phyloP scores from a whole-genome alignment of 2,113 vertebrate genomes.

The Heptranchias perlo region DNA sequence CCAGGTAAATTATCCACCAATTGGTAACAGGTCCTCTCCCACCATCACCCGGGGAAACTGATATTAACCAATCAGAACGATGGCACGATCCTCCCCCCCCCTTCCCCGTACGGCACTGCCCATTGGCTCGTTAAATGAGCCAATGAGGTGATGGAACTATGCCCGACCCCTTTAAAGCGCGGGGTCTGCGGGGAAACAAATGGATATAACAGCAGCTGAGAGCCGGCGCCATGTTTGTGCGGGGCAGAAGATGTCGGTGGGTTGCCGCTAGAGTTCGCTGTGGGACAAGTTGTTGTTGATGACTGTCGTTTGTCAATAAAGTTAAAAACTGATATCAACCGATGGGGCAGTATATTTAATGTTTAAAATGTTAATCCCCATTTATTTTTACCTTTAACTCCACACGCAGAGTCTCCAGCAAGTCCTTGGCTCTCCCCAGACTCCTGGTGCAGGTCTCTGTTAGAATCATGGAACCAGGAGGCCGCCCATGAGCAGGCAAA shows the following conservation, averaged over 20 bases:
- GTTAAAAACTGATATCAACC: background rate
- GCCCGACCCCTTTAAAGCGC: background rate
- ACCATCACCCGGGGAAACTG: background rate
- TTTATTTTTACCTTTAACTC: too few species aligned
- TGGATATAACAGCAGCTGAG: background rate
- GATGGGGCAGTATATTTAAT: too few species aligned
- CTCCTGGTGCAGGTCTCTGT: too few species aligned
- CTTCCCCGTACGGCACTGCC: background rate
- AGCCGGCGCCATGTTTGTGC: background rate
- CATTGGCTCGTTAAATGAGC: too few species aligned
- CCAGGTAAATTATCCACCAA: background rate
- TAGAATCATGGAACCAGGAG: too few species aligned
- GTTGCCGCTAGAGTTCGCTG: background rate
- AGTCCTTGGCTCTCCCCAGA: too few species aligned
- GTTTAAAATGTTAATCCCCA: too few species aligned
- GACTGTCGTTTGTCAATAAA: background rate
- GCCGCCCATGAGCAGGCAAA: too few species aligned
- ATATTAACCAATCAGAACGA: background rate
- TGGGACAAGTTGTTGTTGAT: background rate
- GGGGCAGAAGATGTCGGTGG: background rate
- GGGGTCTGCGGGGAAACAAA: background rate
- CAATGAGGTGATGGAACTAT: background rate
- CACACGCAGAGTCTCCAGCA: too few species aligned
- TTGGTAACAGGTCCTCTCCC: too few species aligned
- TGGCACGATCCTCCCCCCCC: too few species aligned